Conservation (phyloP, 2,113 vertebrate species). For the Ptilonorhynchus violaceus region DNA sequence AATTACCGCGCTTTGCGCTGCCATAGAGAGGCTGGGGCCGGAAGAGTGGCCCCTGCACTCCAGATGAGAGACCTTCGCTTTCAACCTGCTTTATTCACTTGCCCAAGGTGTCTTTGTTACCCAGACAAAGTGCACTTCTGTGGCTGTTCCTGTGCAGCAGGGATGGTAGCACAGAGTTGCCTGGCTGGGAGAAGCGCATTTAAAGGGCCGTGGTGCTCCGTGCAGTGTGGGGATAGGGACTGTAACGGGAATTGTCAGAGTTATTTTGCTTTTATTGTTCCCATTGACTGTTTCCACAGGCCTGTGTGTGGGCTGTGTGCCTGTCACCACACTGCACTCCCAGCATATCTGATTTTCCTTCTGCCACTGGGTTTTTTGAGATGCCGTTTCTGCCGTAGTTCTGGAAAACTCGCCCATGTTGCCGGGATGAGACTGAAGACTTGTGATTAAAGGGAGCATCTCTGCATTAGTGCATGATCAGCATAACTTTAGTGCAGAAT, state of each 20-base stretch:
- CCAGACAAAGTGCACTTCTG: background rate
- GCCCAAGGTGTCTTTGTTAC: background rate
- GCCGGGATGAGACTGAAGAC: background rate
- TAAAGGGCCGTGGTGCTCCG: background rate
- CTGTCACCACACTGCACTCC: accelerated
- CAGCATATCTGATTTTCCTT: accelerated
- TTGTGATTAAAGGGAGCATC: background rate
- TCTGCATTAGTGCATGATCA: background rate
- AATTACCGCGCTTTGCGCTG: background rate
- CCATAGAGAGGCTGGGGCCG: accelerated
- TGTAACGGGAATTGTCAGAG: background rate
- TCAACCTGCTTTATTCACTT: background rate
- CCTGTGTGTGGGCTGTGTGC: background rate
- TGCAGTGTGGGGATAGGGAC: background rate
- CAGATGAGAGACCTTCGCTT: background rate
- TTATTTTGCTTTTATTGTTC: background rate
- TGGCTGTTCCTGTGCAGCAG: background rate
- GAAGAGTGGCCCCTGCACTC: background rate
- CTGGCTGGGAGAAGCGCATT: background rate
- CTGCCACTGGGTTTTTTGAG: background rate
- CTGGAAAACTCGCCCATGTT: background rate
- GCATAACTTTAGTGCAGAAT: background rate
- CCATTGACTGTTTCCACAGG: background rate
- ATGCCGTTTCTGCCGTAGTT: background rate
- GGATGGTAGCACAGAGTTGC: accelerated